Percentiles rank a stretch among this genome's conserved stretches.
Evolutionary conservation across 2,888 invertebrate species (phyloP).

Genomic region (Pemphredon lugubris): DNA sequence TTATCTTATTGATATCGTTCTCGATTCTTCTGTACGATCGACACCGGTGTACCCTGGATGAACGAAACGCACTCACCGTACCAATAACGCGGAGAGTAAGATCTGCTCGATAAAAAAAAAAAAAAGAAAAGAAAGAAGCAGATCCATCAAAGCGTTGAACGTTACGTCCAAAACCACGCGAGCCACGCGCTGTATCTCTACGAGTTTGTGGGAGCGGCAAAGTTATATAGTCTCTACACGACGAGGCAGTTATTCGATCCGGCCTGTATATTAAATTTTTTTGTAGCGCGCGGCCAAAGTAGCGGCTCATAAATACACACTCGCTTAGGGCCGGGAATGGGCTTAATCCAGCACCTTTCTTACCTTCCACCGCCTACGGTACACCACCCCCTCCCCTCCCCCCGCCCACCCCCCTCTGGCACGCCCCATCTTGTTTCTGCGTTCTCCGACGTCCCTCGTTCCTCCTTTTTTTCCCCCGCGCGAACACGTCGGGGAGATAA

Average conservation of each 20-base stretch:
- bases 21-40: too few species aligned
- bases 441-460: neutral
- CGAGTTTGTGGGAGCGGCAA: slow-evolving; percentile 10
- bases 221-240: slow-evolving; percentile 30
- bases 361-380: too few species aligned
- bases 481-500: slow-evolving; percentile 12
- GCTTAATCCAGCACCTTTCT: slow-evolving; percentile 37
- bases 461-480: neutral
- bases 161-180: slow-evolving; percentile 14
- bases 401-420: neutral
- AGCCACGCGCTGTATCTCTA: slow-evolving; percentile 5
- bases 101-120: too few species aligned
- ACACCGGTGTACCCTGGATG: too few species aligned
- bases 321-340: slow-evolving; percentile 25
- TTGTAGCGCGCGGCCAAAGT: slow-evolving; percentile 17
- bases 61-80: too few species aligned
- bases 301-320: slow-evolving; percentile 36
- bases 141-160: slow-evolving; percentile 10
- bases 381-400: too few species aligned
- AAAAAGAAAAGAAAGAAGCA: too few species aligned
- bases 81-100: too few species aligned
- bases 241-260: slow-evolving; percentile 22
- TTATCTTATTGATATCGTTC: too few species aligned
- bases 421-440: neutral
- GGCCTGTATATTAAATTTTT: slow-evolving; percentile 49